These are phyloP conservation scores for Littorina saxatilis DNA, from an alignment of 1,140 invertebrate species.

Conservation along the genomic window DNA sequence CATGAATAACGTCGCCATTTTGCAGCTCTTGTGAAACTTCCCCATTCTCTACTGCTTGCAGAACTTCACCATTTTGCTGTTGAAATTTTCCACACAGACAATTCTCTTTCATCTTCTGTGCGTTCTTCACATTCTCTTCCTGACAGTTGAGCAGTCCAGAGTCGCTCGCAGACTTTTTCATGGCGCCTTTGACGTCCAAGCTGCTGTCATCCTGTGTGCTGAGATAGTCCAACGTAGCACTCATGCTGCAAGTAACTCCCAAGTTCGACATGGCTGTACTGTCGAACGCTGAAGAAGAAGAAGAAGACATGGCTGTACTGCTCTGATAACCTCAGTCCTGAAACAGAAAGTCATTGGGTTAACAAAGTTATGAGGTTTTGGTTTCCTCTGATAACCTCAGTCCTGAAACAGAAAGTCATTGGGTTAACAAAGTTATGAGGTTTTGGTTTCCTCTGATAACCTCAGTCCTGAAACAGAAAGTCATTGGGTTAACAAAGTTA, in stretches of 20 bases:
- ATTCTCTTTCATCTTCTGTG: background rate
- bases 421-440: too few species aligned
- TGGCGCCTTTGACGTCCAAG: background rate
- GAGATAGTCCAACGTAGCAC: slow-evolving; percentile 50
- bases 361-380: too few species aligned
- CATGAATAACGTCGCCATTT: too few species aligned
- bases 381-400: too few species aligned
- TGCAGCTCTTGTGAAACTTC: background rate
- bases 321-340: too few species aligned
- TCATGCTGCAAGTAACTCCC: slow-evolving; percentile 33
- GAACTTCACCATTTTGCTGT: background rate
- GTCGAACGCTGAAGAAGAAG: too few species aligned
- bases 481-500: too few species aligned
- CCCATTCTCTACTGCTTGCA: background rate
- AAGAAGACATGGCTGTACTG: background rate
- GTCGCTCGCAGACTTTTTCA: slow-evolving; percentile 20
- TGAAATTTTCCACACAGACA: background rate
- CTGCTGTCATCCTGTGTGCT: background rate
- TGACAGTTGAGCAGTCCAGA: background rate
- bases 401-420: too few species aligned
- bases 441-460: too few species aligned
- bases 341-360: too few species aligned
- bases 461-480: too few species aligned
- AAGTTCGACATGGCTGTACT: background rate
- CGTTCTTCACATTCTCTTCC: background rate